Conservation (phyloP, 2,888 invertebrate species). For the Drosophila sordidula region DNA sequence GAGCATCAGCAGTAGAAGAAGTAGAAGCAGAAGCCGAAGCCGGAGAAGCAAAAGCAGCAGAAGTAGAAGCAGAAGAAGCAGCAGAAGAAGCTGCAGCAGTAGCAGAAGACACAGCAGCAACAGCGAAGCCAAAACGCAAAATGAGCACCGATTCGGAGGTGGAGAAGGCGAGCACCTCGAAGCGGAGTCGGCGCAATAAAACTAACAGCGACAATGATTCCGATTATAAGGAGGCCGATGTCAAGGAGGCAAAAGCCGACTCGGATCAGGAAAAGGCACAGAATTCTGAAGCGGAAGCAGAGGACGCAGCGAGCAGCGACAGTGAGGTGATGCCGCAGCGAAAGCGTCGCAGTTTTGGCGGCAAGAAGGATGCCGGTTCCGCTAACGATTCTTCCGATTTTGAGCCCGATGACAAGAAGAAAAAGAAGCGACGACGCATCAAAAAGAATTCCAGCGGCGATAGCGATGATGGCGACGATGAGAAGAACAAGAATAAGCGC, state of each 20-base stretch:
- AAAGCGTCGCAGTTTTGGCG: constrained; percentile 72
- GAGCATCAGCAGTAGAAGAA: constrained; percentile 5
- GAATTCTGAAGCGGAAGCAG: constrained; percentile 41
- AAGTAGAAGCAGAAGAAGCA: not conserved
- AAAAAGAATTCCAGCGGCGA: constrained; percentile 74
- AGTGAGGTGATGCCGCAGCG: constrained; percentile 82
- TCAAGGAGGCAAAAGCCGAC: constrained; percentile 16
- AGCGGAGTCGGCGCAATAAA: constrained; percentile 49
- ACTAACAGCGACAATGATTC: constrained; percentile 54
- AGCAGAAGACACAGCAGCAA: not conserved
- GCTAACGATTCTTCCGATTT: constrained; percentile 77
- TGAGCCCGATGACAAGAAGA: constrained; percentile 69
- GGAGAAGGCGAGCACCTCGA: constrained; percentile 59
- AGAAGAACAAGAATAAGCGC: constrained; percentile 85
- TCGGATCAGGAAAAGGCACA: constrained; percentile 30
- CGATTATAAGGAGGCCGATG: constrained; percentile 45
- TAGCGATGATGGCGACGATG: constrained; percentile 75
- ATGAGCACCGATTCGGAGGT: constrained; percentile 66
- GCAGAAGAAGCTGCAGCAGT: not conserved
- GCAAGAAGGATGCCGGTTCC: constrained; percentile 54
- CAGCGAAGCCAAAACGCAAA: constrained; percentile 34
- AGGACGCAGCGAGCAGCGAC: constrained; percentile 71
- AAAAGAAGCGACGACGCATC: constrained; percentile 77
- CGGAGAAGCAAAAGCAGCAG: constrained; percentile 5
- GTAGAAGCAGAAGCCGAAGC: not conserved